These are phyloP conservation scores for Bacillus rossius DNA, from an alignment of 1,140 invertebrate genomes.

Conservation along the genomic window DNA sequence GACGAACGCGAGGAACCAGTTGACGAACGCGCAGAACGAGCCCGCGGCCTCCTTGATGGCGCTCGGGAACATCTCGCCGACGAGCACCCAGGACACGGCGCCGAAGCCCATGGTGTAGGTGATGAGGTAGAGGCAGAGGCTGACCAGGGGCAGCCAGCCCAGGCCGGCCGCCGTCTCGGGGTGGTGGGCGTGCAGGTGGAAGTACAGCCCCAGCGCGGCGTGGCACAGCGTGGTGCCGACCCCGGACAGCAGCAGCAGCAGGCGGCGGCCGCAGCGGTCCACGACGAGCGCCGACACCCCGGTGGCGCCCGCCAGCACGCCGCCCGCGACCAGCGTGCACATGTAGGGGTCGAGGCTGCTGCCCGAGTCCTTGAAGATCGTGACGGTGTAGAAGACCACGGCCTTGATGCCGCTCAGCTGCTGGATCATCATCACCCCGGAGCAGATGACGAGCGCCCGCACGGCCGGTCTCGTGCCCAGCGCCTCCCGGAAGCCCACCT, in stretches of 20 bases:
- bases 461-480: conserved; percentile 28
- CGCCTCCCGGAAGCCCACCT: not conserved
- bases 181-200: conserved; percentile 13
- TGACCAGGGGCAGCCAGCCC: conserved; percentile 34
- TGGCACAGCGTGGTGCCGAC: conserved; percentile 24
- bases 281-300: conserved; percentile 32
- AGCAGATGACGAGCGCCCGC: conserved; percentile 29
- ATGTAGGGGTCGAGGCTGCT: not conserved
- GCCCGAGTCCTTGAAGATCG: conserved; percentile 44
- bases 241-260: conserved; percentile 37
- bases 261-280: conserved; percentile 42
- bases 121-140: conserved; percentile 36
- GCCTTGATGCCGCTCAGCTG: conserved; percentile 46
- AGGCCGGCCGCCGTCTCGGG: conserved; percentile 32
- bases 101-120: conserved; percentile 43
- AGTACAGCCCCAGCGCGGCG: conserved; percentile 26
- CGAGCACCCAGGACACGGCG: conserved; percentile 42
- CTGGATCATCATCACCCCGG: conserved; percentile 44
- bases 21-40: conserved; percentile 40
- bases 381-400: conserved; percentile 44
- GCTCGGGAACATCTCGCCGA: conserved; percentile 43
- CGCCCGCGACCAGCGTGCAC: conserved; percentile 40
- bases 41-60: conserved; percentile 37
- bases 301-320: conserved; percentile 40
- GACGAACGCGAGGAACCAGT: conserved; percentile 47